phyloP scores from a whole-genome alignment of 2,113 vertebrate genomes.

The Tamias sibiricus region DNA sequence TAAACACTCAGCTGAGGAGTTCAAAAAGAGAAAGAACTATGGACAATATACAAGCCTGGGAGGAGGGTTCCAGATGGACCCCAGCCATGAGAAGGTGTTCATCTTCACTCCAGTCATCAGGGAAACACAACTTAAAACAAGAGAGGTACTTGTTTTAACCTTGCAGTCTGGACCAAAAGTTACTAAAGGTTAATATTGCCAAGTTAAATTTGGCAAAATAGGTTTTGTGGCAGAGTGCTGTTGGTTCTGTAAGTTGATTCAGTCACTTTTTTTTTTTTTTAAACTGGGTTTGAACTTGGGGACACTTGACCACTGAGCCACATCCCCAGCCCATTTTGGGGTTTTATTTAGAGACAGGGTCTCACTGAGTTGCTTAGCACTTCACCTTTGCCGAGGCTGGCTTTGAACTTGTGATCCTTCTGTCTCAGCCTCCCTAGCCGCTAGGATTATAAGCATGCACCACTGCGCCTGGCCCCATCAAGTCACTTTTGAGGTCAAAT shows the following conservation, averaged over 20 bases:
- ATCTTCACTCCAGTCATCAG: neutral
- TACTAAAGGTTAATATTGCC: neutral
- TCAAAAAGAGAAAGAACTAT: neutral
- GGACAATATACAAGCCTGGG: neutral
- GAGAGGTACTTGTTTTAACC: neutral
- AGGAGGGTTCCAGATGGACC: neutral
- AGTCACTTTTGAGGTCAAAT: neutral
- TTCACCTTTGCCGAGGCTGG: no score
- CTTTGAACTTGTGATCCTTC: no score
- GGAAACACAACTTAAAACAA: neutral
- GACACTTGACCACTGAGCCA: no score
- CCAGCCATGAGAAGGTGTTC: neutral
- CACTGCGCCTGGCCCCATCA: no score
- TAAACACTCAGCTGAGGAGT: neutral
- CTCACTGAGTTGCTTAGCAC: no score
- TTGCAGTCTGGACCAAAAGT: neutral
- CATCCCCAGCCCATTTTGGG: no score
- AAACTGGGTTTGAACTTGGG: no score
- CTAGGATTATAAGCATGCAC: no score
- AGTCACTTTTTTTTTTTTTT: no score
- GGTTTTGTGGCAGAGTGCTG: neutral
- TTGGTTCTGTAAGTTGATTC: neutral
- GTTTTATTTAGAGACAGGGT: no score
- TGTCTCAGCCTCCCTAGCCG: no score
- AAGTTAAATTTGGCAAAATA: neutral